Conservation (phyloP, 1,140 invertebrate species). For the Leptonema lineaticorne region DNA sequence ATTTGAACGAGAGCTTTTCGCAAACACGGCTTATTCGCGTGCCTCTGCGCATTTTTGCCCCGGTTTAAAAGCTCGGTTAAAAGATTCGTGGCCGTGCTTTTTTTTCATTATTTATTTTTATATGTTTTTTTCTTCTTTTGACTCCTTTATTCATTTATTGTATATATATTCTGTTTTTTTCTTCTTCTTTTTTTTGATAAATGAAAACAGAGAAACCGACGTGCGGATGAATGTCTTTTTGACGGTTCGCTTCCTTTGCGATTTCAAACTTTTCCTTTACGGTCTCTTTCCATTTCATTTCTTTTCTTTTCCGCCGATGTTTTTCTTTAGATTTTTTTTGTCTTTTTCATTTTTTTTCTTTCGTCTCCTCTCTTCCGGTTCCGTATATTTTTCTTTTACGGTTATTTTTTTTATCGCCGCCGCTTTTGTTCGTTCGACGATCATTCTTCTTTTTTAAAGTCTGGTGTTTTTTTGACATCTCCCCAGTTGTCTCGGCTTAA, state of each 20-base stretch:
- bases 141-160: too few species aligned
- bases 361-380: slow-evolving; percentile 7
- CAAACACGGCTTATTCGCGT: slow-evolving; percentile 10
- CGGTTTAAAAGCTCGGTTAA: neutral
- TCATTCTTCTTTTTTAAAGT: slow-evolving; percentile 32
- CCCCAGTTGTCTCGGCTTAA: slow-evolving; percentile 37
- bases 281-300: neutral
- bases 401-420: slow-evolving; percentile 6
- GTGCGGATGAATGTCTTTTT: slow-evolving; percentile 39
- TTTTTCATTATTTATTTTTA: too few species aligned
- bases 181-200: slow-evolving; percentile 40
- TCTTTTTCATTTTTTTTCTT: slow-evolving; percentile 20
- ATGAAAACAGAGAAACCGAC: slow-evolving; percentile 40
- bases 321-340: neutral
- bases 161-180: slow-evolving; percentile 38
- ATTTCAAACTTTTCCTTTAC: slow-evolving; percentile 22
- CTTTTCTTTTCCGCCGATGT: slow-evolving; percentile 8
- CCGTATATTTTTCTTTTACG: neutral
- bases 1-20: neutral
- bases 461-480: slow-evolving; percentile 35
- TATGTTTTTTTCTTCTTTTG: too few species aligned
- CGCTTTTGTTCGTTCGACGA: slow-evolving; percentile 18
- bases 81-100: too few species aligned
- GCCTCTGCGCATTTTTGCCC: too few species aligned
- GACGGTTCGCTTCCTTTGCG: slow-evolving; percentile 34